Base-by-base conservation (phyloP, 1,140 invertebrate genomes). In the Planococcus citri region DNA sequence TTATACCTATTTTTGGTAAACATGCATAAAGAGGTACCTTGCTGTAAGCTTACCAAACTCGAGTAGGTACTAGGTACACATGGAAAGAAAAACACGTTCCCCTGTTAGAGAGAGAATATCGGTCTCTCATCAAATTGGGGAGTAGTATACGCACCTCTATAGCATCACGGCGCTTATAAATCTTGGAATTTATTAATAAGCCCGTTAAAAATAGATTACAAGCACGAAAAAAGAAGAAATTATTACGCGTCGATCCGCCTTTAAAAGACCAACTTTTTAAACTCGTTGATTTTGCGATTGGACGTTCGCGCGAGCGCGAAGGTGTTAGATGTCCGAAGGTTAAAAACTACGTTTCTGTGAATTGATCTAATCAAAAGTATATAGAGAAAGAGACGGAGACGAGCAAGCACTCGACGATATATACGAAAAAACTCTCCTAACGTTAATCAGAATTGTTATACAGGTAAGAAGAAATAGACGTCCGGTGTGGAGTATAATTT, bases 341-440 rank as follows among this genome's bases (percentile, higher is more conserved):
- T 51, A 51, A 51, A 51, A 51, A 51, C 41, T 17, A 51, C 41
- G 41, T 51, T 51, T 51, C 41, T 51, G 41, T 51, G 41, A 51
- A 51, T 51, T 51, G 41, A 51, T 51, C 41, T 51, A 51, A 51
- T 51, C 41, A 51, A 51, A 33, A 51, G 41, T 51, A 20, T 33
- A n/a, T n/a, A n/a, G n/a, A n/a, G 29, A 33, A 17, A 51, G 41
- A n/a, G 17, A 17, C 41, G 4, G 41, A 51, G 41, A 17, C n/a
- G n/a, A n/a, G n/a, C n/a, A n/a, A n/a, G n/a, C n/a, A n/a, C n/a
- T n/a, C n/a, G n/a, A n/a, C n/a, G n/a, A n/a, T n/a, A 33, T 33
- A 33, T 33, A 33, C 29, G 29, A 33, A 20, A 51, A 37, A 37
- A 37, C 14, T 37, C 33, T 37, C 6, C 41, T 51, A 51, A 51